Evolutionary conservation across 2,113 vertebrate species (phyloP), one percentile per base, ranked within the genome.

Genomic region (Puma concolor): DNA sequence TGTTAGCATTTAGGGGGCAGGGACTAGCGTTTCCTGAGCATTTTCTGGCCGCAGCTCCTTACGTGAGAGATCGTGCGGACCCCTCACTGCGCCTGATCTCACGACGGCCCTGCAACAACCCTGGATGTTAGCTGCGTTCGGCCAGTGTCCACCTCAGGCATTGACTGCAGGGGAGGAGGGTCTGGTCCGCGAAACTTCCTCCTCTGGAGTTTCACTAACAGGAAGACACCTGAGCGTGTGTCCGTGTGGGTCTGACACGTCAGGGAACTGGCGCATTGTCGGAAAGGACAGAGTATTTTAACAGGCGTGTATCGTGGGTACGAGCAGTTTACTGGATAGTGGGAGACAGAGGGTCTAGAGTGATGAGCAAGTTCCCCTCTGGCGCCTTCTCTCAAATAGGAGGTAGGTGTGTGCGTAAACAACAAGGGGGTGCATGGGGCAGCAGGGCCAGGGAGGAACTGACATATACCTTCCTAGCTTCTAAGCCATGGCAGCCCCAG

Each of bases 101-200:
- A 19, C 0, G 1, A n/a, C 0, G 3, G 0, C 7, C 21, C 27
- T 25, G 1, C 16, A 16, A 25, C 19, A n/a, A 2, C 3, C 52
- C 77, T 10, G n/a, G 29, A 14, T 7, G 5, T 54, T 21, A 1
- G 21, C 29, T 67, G n/a, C 0, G 0, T 66, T 84, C 57, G 41
- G n/a, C 48, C 29, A 2, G n/a, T 9, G 33, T 41, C 54, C 27
- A 27, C 11, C 4, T 5, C 16, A 29, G 19, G 16, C 29, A 27
- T 21, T 52, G 25, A 38, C 7, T 10, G 19, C 14, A 82, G 66
- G 50, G 8, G 4, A 6, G 74, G 31, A 10, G 12, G 27, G 11
- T 63, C 33, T 41, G 19, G 19, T 50, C 15, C 1, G 3, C 14
- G 11, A 36, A 27, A 7, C 50, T 29, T 74, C 41, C 13, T 64